Evolutionary conservation across 2,113 vertebrate species (phyloP), one percentile per base, ranked within the genome.

Genomic region (Alaudala cheleensis): DNA sequence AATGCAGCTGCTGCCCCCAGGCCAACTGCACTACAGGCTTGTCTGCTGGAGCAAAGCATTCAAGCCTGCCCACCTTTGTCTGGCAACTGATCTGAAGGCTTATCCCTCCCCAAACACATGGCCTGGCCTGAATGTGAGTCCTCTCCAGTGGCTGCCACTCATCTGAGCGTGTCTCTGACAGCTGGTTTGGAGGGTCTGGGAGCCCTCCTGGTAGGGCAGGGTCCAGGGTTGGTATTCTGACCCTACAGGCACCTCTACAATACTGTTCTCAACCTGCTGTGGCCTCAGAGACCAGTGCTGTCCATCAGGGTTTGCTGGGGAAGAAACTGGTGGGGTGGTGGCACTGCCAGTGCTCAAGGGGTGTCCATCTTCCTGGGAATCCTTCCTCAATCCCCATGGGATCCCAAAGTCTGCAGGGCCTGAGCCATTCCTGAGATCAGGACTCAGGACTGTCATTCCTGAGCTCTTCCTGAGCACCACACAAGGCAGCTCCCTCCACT

Each of bases 1-100:
- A 97, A 92, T 0, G 28, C 95, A 97, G 94, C 95, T 95, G 94
- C 92, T 93, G 60, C 77, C 77, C 90, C 25, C 69, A 86, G 92
- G 86, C 92, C 94, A 97, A 92, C 95, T 97, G 92, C 88, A 88
- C 76, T 50, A 50, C 58, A 80, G 13, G 51, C 42, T 74, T 56
- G 79, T 83, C 90, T 94, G 79, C 42, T 3, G 2, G 53, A 89
- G 81, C 49, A 67, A 90, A 88, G 85, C 85, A 33, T 70, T 92
- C 14, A 0, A 73, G 40, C 64, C 82, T 90, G 72, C 76, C 44
- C 86, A 94, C 95, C 94, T 96, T 91, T 92, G 94, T 93, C 86
- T 83, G 83, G 83, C 80, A 86, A 62, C 47, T 90, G 94, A 93
- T 93, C 92, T 90, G 83, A 79, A 64, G 83, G 51, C 82, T 96